Conservation (phyloP, 2,888 invertebrate species). For the Actias luna region DNA sequence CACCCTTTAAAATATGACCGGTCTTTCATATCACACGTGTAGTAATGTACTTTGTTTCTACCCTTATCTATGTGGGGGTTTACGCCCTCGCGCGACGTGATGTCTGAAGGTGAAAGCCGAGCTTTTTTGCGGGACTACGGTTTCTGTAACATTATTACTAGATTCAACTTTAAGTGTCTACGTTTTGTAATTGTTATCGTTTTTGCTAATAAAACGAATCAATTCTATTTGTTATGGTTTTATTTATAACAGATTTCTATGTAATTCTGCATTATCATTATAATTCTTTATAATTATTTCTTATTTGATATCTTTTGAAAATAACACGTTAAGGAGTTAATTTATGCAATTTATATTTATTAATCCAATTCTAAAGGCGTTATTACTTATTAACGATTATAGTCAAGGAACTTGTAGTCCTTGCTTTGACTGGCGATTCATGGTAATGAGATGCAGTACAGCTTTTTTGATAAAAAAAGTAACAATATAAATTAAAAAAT, state of each 20-base stretch:
- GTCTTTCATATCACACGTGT: constrained; percentile 14
- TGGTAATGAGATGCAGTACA: too few species aligned
- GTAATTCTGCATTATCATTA: too few species aligned
- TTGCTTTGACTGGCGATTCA: too few species aligned
- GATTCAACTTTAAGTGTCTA: constrained; percentile 25
- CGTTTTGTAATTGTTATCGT: constrained; percentile 19
- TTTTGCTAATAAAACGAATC: constrained; percentile 18
- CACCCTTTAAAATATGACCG: constrained; percentile 7
- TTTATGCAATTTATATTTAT: too few species aligned
- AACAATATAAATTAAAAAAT: too few species aligned
- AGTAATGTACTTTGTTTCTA: constrained; percentile 17
- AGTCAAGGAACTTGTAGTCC: too few species aligned
- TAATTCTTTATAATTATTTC: too few species aligned
- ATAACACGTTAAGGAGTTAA: too few species aligned
- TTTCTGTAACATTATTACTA: constrained; percentile 41
- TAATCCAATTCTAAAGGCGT: too few species aligned
- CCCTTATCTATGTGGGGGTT: constrained; percentile 15
- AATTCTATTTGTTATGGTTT: constrained; percentile 11
- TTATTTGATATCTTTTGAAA: too few species aligned
- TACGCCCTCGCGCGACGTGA: constrained; percentile 36
- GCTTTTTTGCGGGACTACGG: constrained; percentile 41
- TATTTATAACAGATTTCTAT: not conserved
- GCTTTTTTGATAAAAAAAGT: too few species aligned
- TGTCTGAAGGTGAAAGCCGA: constrained; percentile 53
- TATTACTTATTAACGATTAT: too few species aligned